phyloP scores from a whole-genome alignment of 2,113 vertebrate genomes.

The Rhineura floridana region DNA sequence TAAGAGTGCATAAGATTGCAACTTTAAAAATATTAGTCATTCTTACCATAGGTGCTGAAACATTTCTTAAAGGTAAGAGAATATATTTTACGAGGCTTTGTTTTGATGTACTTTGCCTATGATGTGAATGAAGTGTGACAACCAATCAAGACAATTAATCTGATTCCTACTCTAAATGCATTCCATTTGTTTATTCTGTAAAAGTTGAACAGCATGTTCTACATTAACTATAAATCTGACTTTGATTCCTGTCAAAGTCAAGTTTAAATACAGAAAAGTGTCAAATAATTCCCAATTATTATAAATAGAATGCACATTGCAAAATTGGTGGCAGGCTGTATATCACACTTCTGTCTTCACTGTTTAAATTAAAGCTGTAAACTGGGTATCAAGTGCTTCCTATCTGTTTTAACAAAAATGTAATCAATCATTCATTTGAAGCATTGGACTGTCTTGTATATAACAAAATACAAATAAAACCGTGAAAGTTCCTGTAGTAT shows the following conservation, averaged over 20 bases:
- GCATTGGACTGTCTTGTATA: background rate
- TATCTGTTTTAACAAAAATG: constrained; percentile 23
- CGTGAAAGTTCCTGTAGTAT: background rate
- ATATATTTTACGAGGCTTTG: constrained; percentile 9
- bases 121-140: constrained; percentile 5
- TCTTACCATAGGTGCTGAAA: background rate
- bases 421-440: constrained; percentile 7
- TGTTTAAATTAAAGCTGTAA: constrained; percentile 35
- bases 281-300: constrained; percentile 33
- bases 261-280: constrained; percentile 22
- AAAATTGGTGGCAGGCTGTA: background rate
- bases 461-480: background rate
- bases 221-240: constrained; percentile 27
- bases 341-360: constrained; percentile 4
- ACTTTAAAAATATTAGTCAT: background rate
- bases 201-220: background rate
- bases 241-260: constrained; percentile 9
- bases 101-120: background rate
- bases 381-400: background rate
- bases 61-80: background rate
- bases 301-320: constrained; percentile 22
- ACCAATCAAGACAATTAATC: constrained; percentile 23
- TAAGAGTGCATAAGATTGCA: background rate
- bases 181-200: background rate
- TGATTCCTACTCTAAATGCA: background rate